Base-by-base conservation (phyloP, 2,888 invertebrate species). In the Aleiodes alternator region DNA sequence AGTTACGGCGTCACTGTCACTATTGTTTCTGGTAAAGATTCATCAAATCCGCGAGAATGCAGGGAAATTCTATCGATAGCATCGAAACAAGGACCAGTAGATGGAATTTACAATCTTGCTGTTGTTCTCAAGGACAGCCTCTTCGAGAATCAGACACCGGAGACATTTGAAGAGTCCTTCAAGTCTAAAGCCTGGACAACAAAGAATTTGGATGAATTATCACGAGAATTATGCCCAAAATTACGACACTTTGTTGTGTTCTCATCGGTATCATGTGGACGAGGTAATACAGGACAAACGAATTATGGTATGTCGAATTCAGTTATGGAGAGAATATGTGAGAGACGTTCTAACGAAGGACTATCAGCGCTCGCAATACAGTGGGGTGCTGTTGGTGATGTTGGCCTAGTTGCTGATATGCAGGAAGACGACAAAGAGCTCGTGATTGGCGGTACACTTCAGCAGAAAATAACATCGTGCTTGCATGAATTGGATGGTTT, bases 401-500 rank as follows among this genome's bases (percentile, higher is more conserved):
- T 94, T 23, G 97, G 97, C 74, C 91, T 97, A 0, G 94, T 96
- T 14, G 94, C 95, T 4, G 95, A 96, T 72, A 92, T 93, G 93
- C 92, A 93, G 79, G 94, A 94, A 76, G 93, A 94, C 1, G 92
- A 94, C 79, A 92, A 93, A 34, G 94, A 94, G 79, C 88, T 94
- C 34, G 93, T 94, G 78, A 94, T 94, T 57, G 93, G 93, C 69
- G 97, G 97, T 9, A 97, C 97, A 0, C 90, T 96, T 2, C 97
- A 96, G 77, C 98, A 98, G 88, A 92, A 94, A 81, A 95, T 98
- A 84, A 92, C 93, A 0, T 96, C 96, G 0, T 97, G 97, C 86
- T 90, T 98, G 11, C 90, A 93, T 4, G 92, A 94, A 0, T 89
- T 98, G 34, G 95, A 95, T 84, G 91, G 90, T 53, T 92, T 98